Evolutionary conservation across 1,140 invertebrate genomes (phyloP).

Genomic region (Drosophila orena): DNA sequence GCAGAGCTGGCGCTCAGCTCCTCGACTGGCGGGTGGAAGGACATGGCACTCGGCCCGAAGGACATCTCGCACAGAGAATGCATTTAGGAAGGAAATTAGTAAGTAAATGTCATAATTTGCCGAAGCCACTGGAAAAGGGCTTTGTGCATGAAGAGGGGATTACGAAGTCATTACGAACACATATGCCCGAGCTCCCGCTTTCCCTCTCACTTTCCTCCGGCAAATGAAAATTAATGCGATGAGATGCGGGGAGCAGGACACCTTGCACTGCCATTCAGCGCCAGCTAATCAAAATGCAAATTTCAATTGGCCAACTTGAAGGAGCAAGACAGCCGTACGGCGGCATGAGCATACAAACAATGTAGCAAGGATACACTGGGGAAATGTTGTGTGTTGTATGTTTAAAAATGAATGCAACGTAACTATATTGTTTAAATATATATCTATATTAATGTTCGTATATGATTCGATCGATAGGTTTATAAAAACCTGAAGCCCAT

Average conservation of each 20-base stretch:
- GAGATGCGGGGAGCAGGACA: conserved; percentile 3
- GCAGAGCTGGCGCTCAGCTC: conserved; percentile 21
- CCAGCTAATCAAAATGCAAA: conserved; percentile 78
- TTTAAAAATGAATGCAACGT: too few relatives aligned
- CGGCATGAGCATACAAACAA: conserved; percentile 12
- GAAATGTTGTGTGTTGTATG: neutral
- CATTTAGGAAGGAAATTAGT: conserved; percentile 82
- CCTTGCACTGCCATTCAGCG: conserved; percentile 38
- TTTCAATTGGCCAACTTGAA: conserved; percentile 72
- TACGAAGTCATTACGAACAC: conserved; percentile 73
- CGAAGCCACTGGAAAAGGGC: conserved; percentile 50
- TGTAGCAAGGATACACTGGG: neutral
- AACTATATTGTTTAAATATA: too few relatives aligned
- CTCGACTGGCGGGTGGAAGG: conserved; percentile 7
- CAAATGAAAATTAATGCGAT: conserved; percentile 55
- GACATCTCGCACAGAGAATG: conserved; percentile 56
- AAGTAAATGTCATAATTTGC: conserved; percentile 81
- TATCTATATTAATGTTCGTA: too few relatives aligned
- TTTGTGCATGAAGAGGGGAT: conserved; percentile 65
- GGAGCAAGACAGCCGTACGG: conserved; percentile 11
- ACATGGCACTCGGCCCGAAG: neutral
- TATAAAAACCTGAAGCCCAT: too few relatives aligned
- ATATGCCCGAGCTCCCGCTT: conserved; percentile 18
- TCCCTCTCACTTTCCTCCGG: conserved; percentile 21
- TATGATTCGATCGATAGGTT: too few relatives aligned